Base-by-base conservation (phyloP, 2,797 vertebrate species). In the Hyperoplus immaculatus region DNA sequence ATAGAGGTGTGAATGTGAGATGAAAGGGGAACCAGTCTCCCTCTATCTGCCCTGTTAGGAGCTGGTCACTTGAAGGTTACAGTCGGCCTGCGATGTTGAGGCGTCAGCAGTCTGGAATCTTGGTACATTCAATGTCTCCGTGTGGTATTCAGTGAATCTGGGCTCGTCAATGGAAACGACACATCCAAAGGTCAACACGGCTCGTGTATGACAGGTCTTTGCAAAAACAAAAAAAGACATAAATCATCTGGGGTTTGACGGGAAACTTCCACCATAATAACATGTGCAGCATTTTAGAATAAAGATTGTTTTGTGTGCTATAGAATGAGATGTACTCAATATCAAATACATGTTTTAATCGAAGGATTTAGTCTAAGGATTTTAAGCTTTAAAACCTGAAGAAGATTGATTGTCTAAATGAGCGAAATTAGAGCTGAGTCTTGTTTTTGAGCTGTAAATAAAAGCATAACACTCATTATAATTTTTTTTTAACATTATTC, bases 11-110 rank as follows among this genome's bases (percentile, higher is more conserved):
- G 78, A 82, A 77, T 51, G 12, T 75, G 83, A 87, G 73, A 55
- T 63, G 66, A 78, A 71, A 87, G 77, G 51, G 45, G 75, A 74
- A 54, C 45, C 73, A 41, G 73, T 18, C 43, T 65, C 62, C 71
- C 82, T 69, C 69, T 8, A 49, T 74, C 11, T 41, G 63, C 69
- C 65, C 51, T 41, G 8, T 80, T 36, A 53, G 65, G 66, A 78
- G 72, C 49, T 87, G 86, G 82, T 71, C 81, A 78, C 71, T 51
- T 90, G 88, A 89, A 89, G 90, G 90, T 91, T 87, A 81, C 69
- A 76, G 77, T 39, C 60, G 9, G 76, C 56, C 76, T 41, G 77
- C 29, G 72, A 57, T 69, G 60, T 42, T 80, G 81, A 68, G 8
- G 80, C 72, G 86, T 91, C 86, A 90, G 90, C 86, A 86, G 59